Conservation (phyloP, 2,888 invertebrate genomes). For the Hermaeophaga mercurialis region DNA sequence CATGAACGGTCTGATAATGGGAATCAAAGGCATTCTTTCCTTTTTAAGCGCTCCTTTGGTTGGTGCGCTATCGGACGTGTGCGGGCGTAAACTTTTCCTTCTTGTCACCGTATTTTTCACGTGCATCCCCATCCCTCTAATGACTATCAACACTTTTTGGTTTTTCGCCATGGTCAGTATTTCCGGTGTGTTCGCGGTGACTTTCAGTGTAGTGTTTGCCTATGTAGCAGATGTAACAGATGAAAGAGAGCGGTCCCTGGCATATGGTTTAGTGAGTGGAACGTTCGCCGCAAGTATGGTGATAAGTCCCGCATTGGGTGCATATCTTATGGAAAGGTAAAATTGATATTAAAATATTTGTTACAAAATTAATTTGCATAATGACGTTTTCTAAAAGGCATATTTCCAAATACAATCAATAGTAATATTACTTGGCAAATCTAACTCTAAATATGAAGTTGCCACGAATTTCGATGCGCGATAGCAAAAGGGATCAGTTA, state of each 20-base stretch:
- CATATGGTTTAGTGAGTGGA: constrained; percentile 91
- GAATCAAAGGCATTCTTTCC: constrained; percentile 84
- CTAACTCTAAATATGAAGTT: too few species aligned
- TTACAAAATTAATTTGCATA: too few species aligned
- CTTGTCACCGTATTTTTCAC: constrained; percentile 98
- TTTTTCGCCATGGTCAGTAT: constrained; percentile 99
- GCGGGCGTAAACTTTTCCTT: constrained; percentile 98
- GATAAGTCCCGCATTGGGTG: constrained; percentile 95
- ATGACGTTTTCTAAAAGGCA: too few species aligned
- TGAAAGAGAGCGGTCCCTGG: constrained; percentile 91
- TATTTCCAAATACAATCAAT: too few species aligned
- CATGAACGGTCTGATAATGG: constrained; percentile 99
- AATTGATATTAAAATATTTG: constrained; percentile 7
- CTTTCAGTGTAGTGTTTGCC: constrained; percentile 98
- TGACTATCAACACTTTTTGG: constrained; percentile 93
- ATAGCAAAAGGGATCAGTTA: too few species aligned
- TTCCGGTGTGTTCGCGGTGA: constrained; percentile 98
- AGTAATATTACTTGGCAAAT: too few species aligned
- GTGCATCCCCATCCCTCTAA: constrained; percentile 97
- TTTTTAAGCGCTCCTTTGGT: constrained; percentile 89
- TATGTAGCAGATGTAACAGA: constrained; percentile 99
- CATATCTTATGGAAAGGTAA: constrained; percentile 78
- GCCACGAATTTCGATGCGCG: too few species aligned
- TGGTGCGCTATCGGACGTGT: constrained; percentile 96
- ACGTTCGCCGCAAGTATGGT: constrained; percentile 99